These are phyloP conservation scores for Pristionchus pacificus DNA, from an alignment of 1,140 invertebrate genomes.

Conservation along the genomic window DNA sequence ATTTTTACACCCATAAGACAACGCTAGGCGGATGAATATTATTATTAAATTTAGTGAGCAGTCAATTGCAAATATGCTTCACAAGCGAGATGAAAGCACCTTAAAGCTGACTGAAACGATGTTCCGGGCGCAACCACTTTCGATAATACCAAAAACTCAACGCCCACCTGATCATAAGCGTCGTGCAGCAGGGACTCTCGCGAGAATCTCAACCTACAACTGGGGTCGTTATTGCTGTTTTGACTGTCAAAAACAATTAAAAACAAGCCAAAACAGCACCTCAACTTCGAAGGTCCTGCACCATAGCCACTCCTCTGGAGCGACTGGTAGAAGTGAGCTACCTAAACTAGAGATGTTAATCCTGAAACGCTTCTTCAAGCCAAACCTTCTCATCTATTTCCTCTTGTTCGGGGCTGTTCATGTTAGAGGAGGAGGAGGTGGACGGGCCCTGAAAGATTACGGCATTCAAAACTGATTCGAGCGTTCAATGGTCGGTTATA, in stretches of 20 bases:
- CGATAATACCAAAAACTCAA: no score
- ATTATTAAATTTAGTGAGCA: no score
- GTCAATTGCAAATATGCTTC: no score
- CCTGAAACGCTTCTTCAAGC: neutral
- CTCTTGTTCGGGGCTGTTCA: slow-evolving; percentile 56
- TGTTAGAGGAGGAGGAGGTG: no score
- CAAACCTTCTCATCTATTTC: slow-evolving; percentile 63
- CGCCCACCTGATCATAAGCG: slow-evolving; percentile 87
- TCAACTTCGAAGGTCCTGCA: slow-evolving; percentile 88
- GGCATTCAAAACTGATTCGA: no score
- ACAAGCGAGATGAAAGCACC: no score
- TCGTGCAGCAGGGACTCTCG: slow-evolving; percentile 89
- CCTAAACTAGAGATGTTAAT: slow-evolving; percentile 63
- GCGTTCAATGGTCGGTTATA: no score
- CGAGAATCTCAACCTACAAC: slow-evolving; percentile 77
- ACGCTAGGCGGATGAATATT: no score
- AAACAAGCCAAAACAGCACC: slow-evolving; percentile 67
- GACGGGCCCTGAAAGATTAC: no score
- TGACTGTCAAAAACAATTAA: slow-evolving; percentile 9
- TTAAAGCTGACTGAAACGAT: no score
- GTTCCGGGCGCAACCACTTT: no score
- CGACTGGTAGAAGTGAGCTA: slow-evolving; percentile 88
- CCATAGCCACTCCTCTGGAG: slow-evolving; percentile 92
- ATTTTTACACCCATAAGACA: no score
- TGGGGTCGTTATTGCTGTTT: slow-evolving; percentile 18